A percentile compares a stretch with the other conserved stretches of the same genome.
Conservation (phyloP, 2,888 invertebrate species). For the Andrena marginata region DNA sequence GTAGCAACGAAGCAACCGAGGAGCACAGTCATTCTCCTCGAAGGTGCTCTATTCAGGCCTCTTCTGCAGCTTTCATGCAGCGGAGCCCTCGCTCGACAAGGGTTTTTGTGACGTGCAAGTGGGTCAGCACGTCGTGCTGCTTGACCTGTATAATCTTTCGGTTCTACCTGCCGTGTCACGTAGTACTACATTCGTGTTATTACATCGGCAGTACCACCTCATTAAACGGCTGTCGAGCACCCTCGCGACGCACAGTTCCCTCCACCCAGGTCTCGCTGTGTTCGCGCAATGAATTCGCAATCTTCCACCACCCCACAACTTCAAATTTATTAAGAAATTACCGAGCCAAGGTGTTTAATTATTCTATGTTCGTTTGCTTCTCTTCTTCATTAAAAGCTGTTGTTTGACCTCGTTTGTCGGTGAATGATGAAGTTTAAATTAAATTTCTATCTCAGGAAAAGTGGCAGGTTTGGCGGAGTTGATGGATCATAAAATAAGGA, state of each 20-base stretch:
- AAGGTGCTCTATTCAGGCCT: conserved; percentile 3
- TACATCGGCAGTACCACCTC: conserved; percentile 18
- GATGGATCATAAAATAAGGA: too few relatives aligned
- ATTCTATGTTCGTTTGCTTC: too few relatives aligned
- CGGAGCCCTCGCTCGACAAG: conserved; percentile 20
- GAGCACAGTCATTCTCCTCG: conserved; percentile 16
- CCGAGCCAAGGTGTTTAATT: too few relatives aligned
- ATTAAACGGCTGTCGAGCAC: conserved; percentile 40
- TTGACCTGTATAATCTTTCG: conserved; percentile 62
- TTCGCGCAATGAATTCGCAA: too few relatives aligned
- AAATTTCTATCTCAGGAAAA: too few relatives aligned
- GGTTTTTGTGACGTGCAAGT: conserved; percentile 51
- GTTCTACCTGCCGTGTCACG: conserved; percentile 49
- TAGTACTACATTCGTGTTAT: conserved; percentile 23
- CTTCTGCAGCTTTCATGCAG: conserved; percentile 8
- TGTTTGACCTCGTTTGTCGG: too few relatives aligned
- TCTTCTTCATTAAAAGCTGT: too few relatives aligned
- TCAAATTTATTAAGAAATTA: too few relatives aligned
- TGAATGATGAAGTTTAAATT: too few relatives aligned
- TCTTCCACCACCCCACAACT: too few relatives aligned
- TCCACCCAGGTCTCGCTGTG: not conserved
- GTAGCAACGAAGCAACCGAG: not conserved
- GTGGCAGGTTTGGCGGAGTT: too few relatives aligned
- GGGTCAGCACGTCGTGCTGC: conserved; percentile 50
- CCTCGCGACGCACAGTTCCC: conserved; percentile 31